Evolutionary conservation across 2,888 invertebrate species (phyloP).

Genomic region (Ashinkailepas kermadecensis): DNA sequence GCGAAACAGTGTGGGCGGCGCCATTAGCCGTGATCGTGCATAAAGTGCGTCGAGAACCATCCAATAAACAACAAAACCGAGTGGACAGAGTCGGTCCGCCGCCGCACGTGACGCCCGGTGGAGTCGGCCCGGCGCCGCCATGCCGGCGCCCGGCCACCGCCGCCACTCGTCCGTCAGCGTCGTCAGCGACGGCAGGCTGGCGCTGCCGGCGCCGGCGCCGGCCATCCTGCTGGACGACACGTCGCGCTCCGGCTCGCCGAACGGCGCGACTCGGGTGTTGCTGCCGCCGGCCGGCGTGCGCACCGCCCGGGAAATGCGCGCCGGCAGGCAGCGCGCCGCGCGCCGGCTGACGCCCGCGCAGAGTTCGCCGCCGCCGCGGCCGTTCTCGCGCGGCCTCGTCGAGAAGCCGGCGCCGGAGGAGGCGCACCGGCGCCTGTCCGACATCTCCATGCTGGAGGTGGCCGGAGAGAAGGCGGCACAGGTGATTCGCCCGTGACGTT

Average conservation of each 20-base stretch:
- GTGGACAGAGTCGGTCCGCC: neutral
- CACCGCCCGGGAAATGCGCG: neutral
- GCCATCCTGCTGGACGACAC: conserved; percentile 1
- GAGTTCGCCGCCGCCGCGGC: neutral
- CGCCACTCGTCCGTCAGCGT: conserved; percentile 12
- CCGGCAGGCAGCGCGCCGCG: neutral
- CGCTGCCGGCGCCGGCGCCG: neutral
- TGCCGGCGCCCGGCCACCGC: neutral
- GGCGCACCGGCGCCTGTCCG: neutral
- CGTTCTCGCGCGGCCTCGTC: neutral
- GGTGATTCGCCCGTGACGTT: neutral
- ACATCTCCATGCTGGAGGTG: conserved; percentile 1
- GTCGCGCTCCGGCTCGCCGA: neutral
- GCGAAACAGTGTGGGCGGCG: too few relatives aligned
- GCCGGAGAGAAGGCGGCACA: conserved; percentile 1
- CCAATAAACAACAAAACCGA: too few relatives aligned
- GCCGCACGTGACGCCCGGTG: neutral
- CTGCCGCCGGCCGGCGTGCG: neutral
- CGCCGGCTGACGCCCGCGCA: neutral
- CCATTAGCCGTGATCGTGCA: too few relatives aligned
- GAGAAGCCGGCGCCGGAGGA: neutral
- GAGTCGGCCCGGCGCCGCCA: neutral
- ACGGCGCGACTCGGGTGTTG: neutral
- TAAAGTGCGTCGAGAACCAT: too few relatives aligned
- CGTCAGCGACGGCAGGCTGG: conserved; percentile 13